Conservation (phyloP, 1,140 invertebrate genomes). For the Drosophila asahinai region DNA sequence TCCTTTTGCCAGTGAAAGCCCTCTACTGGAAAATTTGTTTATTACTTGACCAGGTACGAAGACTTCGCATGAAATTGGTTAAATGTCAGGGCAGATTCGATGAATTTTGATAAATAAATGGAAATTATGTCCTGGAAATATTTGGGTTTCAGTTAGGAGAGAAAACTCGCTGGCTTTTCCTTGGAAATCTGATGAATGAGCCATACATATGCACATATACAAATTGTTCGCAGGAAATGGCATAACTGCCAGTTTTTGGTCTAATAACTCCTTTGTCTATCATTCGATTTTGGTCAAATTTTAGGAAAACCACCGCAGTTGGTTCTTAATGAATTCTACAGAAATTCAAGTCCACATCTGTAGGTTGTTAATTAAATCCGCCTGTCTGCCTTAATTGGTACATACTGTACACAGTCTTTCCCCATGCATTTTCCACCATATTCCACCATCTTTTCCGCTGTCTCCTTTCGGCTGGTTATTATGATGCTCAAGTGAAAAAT, state of each 20-base stretch:
- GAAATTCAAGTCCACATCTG: no score
- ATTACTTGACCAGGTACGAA: constrained; percentile 14
- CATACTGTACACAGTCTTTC: not conserved
- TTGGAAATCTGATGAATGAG: not conserved
- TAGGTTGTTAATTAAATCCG: no score
- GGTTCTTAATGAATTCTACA: no score
- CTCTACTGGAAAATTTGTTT: constrained; percentile 20
- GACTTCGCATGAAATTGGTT: not conserved
- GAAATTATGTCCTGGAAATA: not conserved
- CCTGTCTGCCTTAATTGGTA: not conserved
- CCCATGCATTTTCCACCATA: constrained; percentile 13
- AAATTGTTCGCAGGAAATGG: no score
- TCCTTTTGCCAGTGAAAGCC: not conserved
- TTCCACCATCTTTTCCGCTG: constrained; percentile 36
- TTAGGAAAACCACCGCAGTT: not conserved
- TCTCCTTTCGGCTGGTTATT: constrained; percentile 50
- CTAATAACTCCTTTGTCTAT: not conserved
- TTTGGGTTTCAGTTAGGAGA: no score
- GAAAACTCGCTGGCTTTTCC: no score
- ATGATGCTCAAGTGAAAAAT: constrained; percentile 74
- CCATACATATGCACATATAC: no score
- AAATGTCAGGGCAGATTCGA: constrained; percentile 2
- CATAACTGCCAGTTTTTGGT: not conserved
- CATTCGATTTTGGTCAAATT: not conserved
- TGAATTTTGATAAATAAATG: constrained; percentile 8